Evolutionary conservation across 2,888 invertebrate species (phyloP).

Genomic region (Chelonus formosanus): DNA sequence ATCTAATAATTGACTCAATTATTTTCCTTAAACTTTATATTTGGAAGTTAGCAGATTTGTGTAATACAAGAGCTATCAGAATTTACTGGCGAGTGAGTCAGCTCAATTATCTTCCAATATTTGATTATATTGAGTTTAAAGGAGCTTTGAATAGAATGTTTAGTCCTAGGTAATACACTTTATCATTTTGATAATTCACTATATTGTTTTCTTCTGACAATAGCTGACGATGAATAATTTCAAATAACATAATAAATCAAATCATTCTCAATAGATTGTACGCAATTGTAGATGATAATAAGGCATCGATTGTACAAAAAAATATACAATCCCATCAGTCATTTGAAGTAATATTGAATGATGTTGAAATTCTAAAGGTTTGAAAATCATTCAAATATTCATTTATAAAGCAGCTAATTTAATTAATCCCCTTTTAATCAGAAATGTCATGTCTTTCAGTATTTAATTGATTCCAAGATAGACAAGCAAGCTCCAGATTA

Average conservation of each 20-base stretch:
- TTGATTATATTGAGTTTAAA: constrained; percentile 46
- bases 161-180: constrained; percentile 40
- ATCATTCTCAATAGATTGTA: not conserved
- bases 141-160: constrained; percentile 46
- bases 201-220: not conserved
- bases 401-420: too few species aligned
- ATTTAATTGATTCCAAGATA: too few species aligned
- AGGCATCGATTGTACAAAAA: too few species aligned
- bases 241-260: not conserved
- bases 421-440: too few species aligned
- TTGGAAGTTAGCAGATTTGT: constrained; percentile 23
- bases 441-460: too few species aligned
- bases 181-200: not conserved
- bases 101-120: constrained; percentile 44
- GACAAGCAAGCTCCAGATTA: too few species aligned
- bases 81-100: constrained; percentile 48
- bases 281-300: not conserved
- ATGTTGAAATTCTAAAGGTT: too few species aligned
- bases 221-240: not conserved
- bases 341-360: too few species aligned
- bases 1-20: not conserved
- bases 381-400: too few species aligned
- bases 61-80: constrained; percentile 43
- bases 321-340: too few species aligned
- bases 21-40: not conserved